Conservation (phyloP, 2,888 invertebrate genomes). For the Pseudococcus longispinus region DNA sequence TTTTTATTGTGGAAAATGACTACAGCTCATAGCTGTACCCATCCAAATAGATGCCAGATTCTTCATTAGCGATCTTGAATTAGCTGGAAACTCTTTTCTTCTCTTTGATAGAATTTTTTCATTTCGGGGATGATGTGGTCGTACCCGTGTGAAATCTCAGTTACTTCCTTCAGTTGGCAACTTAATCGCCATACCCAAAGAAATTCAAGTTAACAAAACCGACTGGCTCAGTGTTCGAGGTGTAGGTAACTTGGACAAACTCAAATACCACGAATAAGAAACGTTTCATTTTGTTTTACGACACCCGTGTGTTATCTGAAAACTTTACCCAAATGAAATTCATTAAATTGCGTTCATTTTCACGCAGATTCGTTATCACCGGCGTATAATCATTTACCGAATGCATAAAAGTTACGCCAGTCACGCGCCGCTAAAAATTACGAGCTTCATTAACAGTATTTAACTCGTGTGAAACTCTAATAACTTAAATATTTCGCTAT, state of each 20-base stretch:
- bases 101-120: too few relatives aligned
- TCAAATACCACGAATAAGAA: constrained; percentile 18
- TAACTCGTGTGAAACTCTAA: constrained; percentile 33
- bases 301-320: constrained; percentile 16
- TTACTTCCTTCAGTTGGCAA: too few relatives aligned
- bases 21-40: too few relatives aligned
- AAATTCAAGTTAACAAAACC: not conserved
- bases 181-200: not conserved
- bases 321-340: constrained; percentile 35
- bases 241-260: not conserved
- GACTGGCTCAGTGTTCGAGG: not conserved
- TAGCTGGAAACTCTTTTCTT: too few relatives aligned
- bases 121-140: too few relatives aligned
- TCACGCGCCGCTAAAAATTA: constrained; percentile 41
- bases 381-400: constrained; percentile 26
- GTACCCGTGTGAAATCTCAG: too few relatives aligned
- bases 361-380: constrained; percentile 18
- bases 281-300: constrained; percentile 28
- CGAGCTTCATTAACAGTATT: constrained; percentile 45
- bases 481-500: constrained; percentile 18
- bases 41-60: too few relatives aligned
- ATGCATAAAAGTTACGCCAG: constrained; percentile 36
- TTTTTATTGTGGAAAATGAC: too few relatives aligned
- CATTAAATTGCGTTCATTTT: constrained; percentile 39
- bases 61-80: too few relatives aligned